Percentiles rank a stretch among this genome's conserved stretches.
phyloP scores from a whole-genome alignment of 2,888 invertebrate species.

The Melinaea menophilus region DNA sequence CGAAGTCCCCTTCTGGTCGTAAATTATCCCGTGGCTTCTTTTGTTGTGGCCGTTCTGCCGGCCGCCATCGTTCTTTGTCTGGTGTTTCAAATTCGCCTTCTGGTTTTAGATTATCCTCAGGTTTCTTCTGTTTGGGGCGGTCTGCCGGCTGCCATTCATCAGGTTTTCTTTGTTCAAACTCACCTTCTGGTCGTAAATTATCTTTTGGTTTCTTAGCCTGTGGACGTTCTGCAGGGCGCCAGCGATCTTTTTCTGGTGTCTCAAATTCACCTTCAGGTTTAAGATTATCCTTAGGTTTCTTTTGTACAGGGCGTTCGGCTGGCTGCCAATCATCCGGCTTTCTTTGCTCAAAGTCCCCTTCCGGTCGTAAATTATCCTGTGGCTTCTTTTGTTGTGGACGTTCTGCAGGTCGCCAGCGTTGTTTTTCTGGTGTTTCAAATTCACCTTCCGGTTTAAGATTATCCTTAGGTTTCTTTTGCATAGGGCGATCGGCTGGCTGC shows the following conservation, averaged over 20 bases:
- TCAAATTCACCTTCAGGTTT: slow-evolving; percentile 78
- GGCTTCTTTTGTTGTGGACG: slow-evolving; percentile 54
- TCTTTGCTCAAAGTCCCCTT: slow-evolving; percentile 74
- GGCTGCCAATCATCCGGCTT: slow-evolving; percentile 72
- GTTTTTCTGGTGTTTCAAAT: slow-evolving; percentile 62
- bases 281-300: slow-evolving; percentile 76
- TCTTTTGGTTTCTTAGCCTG: slow-evolving; percentile 67
- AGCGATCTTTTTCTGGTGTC: slow-evolving; percentile 43
- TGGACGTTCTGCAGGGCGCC: slow-evolving; percentile 50
- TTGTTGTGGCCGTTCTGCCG: slow-evolving; percentile 59
- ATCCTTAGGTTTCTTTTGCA: slow-evolving; percentile 63
- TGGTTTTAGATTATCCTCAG: slow-evolving; percentile 64
- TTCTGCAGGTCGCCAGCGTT: slow-evolving; percentile 64
- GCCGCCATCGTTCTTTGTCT: slow-evolving; percentile 59
- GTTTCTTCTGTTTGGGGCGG: slow-evolving; percentile 52
- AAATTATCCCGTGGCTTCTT: slow-evolving; percentile 74
- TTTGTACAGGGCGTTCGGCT: slow-evolving; percentile 59
- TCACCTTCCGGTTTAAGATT: slow-evolving; percentile 76
- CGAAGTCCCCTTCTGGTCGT: slow-evolving; percentile 77
- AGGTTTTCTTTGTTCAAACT: slow-evolving; percentile 56
- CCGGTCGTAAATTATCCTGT: slow-evolving; percentile 74
- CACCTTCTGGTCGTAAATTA: slow-evolving; percentile 75
- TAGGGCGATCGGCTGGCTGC: slow-evolving; percentile 56
- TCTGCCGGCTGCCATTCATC: slow-evolving; percentile 57
- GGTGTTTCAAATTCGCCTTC: slow-evolving; percentile 47